Conservation (phyloP, 2,888 invertebrate species). For the Ectemnius continuus region DNA sequence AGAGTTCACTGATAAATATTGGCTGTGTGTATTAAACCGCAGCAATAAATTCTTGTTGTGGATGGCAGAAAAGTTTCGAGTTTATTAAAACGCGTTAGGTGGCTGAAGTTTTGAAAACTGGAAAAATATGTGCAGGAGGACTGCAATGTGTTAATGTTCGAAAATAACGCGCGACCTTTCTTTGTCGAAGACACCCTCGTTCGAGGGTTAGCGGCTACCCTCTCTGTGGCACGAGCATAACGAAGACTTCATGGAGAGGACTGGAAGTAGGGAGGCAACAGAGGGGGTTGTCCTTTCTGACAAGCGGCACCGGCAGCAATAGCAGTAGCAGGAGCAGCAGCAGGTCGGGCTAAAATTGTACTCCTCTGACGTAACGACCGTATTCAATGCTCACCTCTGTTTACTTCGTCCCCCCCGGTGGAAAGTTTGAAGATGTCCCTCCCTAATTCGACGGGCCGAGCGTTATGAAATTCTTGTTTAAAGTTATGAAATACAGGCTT, state of each 20-base stretch:
- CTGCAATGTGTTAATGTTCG: neutral
- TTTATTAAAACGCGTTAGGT: too few species aligned
- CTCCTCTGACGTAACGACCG: conserved; percentile 40
- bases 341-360: conserved; percentile 41
- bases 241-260: conserved; percentile 32
- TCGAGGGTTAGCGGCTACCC: too few species aligned
- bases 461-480: conserved; percentile 17
- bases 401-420: conserved; percentile 20
- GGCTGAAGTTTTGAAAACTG: too few species aligned
- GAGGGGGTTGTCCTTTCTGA: neutral
- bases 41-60: conserved; percentile 25
- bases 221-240: conserved; percentile 16
- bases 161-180: conserved; percentile 28
- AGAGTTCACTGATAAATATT: too few species aligned
- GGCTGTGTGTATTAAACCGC: neutral
- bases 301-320: neutral
- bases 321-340: conserved; percentile 3
- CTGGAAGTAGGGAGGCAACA: neutral
- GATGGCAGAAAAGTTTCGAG: too few species aligned
- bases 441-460: conserved; percentile 31
- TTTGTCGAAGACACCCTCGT: too few species aligned
- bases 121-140: neutral
- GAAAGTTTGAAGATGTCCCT: conserved; percentile 44
- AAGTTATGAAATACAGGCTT: conserved; percentile 14
- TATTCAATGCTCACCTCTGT: conserved; percentile 37